Evolutionary conservation across 2,797 vertebrate genomes (phyloP).

Genomic region (Chrosomus eos): DNA sequence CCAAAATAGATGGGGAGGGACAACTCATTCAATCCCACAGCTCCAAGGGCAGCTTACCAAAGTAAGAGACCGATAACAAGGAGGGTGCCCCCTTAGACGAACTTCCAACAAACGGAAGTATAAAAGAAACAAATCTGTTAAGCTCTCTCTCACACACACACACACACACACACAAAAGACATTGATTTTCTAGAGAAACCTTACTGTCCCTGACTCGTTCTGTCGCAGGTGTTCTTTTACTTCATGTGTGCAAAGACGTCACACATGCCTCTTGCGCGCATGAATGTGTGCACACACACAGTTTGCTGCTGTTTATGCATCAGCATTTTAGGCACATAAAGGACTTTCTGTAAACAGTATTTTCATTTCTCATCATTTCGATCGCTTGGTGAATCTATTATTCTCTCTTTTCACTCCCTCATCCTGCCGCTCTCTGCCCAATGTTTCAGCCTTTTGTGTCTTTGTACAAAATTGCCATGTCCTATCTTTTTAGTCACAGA

Average conservation of each 20-base stretch:
- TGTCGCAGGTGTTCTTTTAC: slow-evolving; percentile 9
- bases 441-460: slow-evolving; percentile 5
- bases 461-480: neutral
- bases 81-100: too few relatives aligned
- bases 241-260: neutral
- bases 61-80: too few relatives aligned
- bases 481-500: slow-evolving; percentile 1
- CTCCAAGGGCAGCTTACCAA: too few relatives aligned
- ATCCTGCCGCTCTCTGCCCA: neutral
- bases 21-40: too few relatives aligned
- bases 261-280: neutral
- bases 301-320: neutral
- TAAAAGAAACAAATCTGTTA: neutral
- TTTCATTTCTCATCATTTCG: neutral
- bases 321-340: neutral
- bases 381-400: neutral
- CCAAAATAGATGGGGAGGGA: too few relatives aligned
- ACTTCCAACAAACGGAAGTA: neutral
- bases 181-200: neutral
- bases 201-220: neutral
- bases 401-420: neutral
- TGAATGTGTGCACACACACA: neutral
- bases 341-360: slow-evolving; percentile 7
- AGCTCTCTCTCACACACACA: neutral
- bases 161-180: neutral